phyloP scores from a whole-genome alignment of 2,113 vertebrate species.

The Papio anubis region DNA sequence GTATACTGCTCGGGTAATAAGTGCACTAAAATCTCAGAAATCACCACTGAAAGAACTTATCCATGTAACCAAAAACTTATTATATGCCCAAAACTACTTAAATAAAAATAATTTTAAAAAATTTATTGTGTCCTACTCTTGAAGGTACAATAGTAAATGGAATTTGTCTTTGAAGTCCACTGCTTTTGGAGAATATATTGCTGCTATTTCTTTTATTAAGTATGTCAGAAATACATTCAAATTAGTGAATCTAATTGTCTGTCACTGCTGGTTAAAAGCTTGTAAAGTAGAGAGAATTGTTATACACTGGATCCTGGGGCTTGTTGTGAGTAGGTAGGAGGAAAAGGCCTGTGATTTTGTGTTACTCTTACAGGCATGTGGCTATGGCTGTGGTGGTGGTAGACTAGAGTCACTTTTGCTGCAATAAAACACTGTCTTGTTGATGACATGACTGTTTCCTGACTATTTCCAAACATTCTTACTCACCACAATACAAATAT shows the following conservation, averaged over 20 bases:
- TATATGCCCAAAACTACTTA: no score
- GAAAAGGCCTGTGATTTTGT: background rate
- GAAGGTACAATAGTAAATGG: background rate
- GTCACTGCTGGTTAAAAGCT: background rate
- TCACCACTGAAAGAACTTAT: no score
- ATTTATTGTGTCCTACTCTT: background rate
- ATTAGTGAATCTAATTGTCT: background rate
- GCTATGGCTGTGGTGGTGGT: background rate
- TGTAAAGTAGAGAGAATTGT: background rate
- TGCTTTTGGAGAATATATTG: background rate
- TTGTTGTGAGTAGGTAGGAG: background rate
- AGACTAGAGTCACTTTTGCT: background rate
- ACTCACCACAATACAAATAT: background rate
- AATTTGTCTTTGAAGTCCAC: background rate
- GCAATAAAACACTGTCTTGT: background rate
- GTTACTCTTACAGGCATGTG: background rate
- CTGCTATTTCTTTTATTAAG: background rate
- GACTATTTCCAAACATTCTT: background rate
- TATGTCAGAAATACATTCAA: background rate
- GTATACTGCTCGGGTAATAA: no score
- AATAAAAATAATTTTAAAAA: no score
- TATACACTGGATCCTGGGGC: background rate
- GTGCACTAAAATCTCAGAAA: no score
- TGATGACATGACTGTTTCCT: background rate
- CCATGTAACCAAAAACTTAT: no score